Evolutionary conservation across 2,113 vertebrate species (phyloP).

Genomic region (Myotis yumanensis): DNA sequence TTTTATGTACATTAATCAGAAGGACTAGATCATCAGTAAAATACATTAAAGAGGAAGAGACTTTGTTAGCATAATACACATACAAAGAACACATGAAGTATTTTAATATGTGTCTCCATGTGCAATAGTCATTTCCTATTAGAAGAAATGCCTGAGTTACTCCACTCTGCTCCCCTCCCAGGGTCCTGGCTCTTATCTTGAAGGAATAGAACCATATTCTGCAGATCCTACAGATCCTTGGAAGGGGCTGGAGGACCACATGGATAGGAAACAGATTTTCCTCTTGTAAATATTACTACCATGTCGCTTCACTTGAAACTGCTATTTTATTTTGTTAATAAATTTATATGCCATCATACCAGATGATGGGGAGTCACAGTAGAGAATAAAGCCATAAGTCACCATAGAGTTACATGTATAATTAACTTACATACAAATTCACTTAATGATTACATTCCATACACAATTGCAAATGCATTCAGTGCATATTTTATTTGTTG

Average conservation of each 20-base stretch:
- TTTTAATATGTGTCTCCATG: not conserved
- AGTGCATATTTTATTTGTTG: not conserved
- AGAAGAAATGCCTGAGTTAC: not conserved
- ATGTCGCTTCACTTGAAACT: not conserved
- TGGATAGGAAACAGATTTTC: not conserved
- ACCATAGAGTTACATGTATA: not conserved
- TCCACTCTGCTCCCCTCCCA: not conserved
- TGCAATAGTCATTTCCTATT: not conserved
- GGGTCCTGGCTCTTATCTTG: not conserved
- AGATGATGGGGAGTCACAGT: not conserved
- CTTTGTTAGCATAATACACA: not conserved
- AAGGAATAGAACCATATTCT: not conserved
- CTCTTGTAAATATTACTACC: not conserved
- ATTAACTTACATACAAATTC: conserved; percentile 11
- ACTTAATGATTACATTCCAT: not conserved
- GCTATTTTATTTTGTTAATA: not conserved
- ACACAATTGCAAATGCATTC: not conserved
- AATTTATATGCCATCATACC: not conserved
- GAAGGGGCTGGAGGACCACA: not conserved
- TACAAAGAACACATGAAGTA: not conserved
- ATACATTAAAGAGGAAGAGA: not conserved
- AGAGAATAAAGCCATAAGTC: not conserved
- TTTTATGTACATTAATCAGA: not conserved
- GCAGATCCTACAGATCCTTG: not conserved
- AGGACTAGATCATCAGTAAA: not conserved